Conservation (phyloP, 92 coral and sea anemone genomes). For the Muricea muricata region DNA sequence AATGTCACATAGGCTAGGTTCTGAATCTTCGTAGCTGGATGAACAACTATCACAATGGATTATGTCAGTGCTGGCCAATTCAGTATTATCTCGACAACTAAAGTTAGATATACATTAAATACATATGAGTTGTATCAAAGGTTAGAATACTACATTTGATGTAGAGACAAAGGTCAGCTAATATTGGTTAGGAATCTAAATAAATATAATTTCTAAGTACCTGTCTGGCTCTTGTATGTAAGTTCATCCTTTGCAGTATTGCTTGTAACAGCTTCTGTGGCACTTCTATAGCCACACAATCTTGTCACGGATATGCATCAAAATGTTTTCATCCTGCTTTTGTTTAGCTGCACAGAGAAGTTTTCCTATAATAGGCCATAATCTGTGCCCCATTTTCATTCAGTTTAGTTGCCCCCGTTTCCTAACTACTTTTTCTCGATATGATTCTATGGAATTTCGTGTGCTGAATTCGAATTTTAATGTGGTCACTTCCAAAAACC, state of each 20-base stretch:
- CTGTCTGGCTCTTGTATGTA: neutral
- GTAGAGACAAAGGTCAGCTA: neutral
- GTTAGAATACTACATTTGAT: neutral
- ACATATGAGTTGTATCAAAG: neutral
- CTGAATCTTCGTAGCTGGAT: constrained; percentile 5
- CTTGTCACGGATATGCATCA: neutral
- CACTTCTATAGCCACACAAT: constrained; percentile 6
- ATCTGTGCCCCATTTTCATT: no score
- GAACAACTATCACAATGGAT: neutral
- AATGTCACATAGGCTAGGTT: constrained; percentile 4
- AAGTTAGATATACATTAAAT: neutral
- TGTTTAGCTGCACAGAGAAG: neutral
- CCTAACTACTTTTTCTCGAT: no score
- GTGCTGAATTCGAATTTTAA: no score
- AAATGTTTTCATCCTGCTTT: neutral
- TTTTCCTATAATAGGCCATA: neutral
- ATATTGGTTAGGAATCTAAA: neutral
- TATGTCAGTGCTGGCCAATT: neutral
- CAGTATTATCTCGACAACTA: neutral
- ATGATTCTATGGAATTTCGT: no score
- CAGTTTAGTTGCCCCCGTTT: no score
- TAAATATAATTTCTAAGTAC: neutral
- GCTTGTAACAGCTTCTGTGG: constrained; percentile 13
- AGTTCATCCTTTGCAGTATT: neutral
- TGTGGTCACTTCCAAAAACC: no score